phyloP scores from a whole-genome alignment of 1,140 invertebrate genomes.

The Plectrocnemia conspersa region DNA sequence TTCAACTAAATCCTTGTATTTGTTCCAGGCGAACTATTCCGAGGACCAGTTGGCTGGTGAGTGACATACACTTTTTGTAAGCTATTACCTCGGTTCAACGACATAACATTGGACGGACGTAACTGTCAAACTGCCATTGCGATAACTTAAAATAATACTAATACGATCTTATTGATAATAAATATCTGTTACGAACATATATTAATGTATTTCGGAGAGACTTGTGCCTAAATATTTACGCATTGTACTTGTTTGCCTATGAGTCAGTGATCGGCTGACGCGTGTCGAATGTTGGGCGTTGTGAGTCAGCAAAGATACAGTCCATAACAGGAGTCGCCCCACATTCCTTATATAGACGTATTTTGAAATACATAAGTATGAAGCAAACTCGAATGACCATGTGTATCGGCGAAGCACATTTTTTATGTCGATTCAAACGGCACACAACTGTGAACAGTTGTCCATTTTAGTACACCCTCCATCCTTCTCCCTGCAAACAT shows the following conservation, averaged over 20 bases:
- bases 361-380: conserved; percentile 44
- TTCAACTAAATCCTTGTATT: background rate
- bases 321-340: conserved; percentile 47
- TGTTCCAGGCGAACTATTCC: conserved; percentile 71
- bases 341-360: conserved; percentile 51
- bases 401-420: conserved; percentile 25
- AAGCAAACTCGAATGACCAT: conserved; percentile 34
- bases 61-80: conserved; percentile 48
- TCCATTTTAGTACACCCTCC: conserved; percentile 18
- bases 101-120: conserved; percentile 30
- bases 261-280: conserved; percentile 27
- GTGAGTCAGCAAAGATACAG: conserved; percentile 26
- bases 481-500: conserved; percentile 40
- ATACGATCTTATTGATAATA: too few species aligned
- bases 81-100: conserved; percentile 37
- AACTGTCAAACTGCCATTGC: too few species aligned
- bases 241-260: too few species aligned
- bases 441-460: conserved; percentile 33
- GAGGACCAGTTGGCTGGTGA: conserved; percentile 88
- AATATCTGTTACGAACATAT: too few species aligned
- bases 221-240: too few species aligned
- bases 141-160: too few species aligned
- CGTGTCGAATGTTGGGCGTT: conserved; percentile 29
- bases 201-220: too few species aligned
- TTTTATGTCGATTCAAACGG: conserved; percentile 38